Conservation (phyloP, 2,797 vertebrate species). For the Mastacembelus armatus region DNA sequence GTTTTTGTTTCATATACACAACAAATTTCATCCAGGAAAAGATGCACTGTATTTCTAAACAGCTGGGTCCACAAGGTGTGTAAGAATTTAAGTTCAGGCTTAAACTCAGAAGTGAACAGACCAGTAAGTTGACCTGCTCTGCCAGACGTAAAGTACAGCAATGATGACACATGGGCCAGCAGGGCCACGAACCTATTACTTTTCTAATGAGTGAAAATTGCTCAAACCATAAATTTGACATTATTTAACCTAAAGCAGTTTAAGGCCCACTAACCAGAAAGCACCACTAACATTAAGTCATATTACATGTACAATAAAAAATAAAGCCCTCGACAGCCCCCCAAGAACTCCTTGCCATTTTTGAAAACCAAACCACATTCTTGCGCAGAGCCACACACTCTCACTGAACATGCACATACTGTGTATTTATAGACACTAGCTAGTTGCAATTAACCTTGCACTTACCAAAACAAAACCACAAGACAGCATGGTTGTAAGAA, state of each 20-base stretch:
- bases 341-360: constrained; percentile 15
- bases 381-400: constrained; percentile 33
- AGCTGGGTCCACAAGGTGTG: not conserved
- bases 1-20: not conserved
- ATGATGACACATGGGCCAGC: constrained; percentile 2
- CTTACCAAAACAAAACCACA: constrained; percentile 82
- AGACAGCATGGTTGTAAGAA: constrained; percentile 73
- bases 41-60: not conserved
- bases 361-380: constrained; percentile 4
- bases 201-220: constrained; percentile 10
- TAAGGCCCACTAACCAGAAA: constrained; percentile 1
- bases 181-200: not conserved
- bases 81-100: not conserved
- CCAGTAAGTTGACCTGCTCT: not conserved
- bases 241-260: constrained; percentile 3
- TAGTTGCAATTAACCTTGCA: constrained; percentile 78
- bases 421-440: constrained; percentile 61
- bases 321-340: not conserved
- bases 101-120: not conserved
- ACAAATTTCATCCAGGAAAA: constrained; percentile 3
- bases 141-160: not conserved
- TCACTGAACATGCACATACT: constrained; percentile 35
- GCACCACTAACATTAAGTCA: constrained; percentile 10
- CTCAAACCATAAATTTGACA: constrained; percentile 6
- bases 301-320: constrained; percentile 12